Base-by-base conservation (phyloP, 2,888 invertebrate species). In the Sarcophaga subvicina region DNA sequence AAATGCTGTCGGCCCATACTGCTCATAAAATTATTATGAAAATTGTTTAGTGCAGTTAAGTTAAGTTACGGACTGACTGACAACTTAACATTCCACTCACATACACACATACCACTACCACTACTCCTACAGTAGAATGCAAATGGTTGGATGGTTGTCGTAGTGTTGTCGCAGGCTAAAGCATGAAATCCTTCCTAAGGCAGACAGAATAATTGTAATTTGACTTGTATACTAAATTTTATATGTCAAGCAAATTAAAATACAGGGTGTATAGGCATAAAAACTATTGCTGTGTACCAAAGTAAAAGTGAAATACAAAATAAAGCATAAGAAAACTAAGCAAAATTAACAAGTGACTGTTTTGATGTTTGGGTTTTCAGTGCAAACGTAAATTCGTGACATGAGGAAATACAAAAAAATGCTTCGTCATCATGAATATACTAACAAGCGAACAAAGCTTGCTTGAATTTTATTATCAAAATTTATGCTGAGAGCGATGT, bases 171-270 rank as follows among this genome's bases (percentile, higher is more conserved):
- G 54, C 20, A 47, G 60, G 62, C 49, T 54, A n/a, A 62, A 72
- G 20, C 22, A 67, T 4, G 37, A 83, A 67, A n/a, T 37, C 45
- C 70, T 49, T 12, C 12, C 27, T 12, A 66, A 22, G 27, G 17
- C 66, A 72, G 60, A 22, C 71, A 14, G 5, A 54, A 72, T 62
- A 78, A n/a, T 73, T 49, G 37, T 66, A 67, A 83, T 83, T 83
- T 45, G 22, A 78, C 72, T 83, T 64, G 8, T 78, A 83, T 49
- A 49, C 64, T 25, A 70, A 76, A 81, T 47, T 81, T 49, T 75
- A 27, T 62, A 49, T 49, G 49, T 6, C 37, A 62, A 62, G 37
- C 60, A 77, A 71, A 82, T 76, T 63, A 10, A 59, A 63, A 69
- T 63, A 62, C 20, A 71, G 20, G 54, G 54, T 54, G 54, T 10